Evolutionary conservation across 2,113 vertebrate genomes (phyloP).

Genomic region (Oncorhynchus nerka): DNA sequence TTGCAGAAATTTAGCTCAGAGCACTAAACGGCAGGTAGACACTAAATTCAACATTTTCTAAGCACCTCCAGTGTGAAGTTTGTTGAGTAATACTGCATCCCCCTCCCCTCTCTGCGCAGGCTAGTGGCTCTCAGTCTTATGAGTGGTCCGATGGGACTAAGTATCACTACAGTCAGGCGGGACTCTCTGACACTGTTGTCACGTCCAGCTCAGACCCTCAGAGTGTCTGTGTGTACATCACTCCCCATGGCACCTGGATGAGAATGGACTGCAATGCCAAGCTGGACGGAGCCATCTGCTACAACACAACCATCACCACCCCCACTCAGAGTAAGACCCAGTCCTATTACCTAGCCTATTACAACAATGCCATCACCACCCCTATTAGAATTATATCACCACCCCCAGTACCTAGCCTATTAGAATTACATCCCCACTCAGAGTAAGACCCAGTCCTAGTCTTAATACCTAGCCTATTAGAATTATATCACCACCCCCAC

Average conservation of each 20-base stretch:
- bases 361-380: no score
- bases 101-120: conserved; percentile 63
- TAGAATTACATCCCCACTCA: no score
- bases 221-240: conserved; percentile 79
- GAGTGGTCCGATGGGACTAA: conserved; percentile 93
- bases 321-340: conserved; percentile 57
- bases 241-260: conserved; percentile 80
- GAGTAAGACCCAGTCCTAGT: no score
- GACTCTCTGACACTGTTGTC: conserved; percentile 49
- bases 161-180: conserved; percentile 68
- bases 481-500: no score
- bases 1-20: no score
- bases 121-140: conserved; percentile 62
- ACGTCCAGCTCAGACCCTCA: conserved; percentile 37
- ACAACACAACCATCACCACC: conserved; percentile 61
- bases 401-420: no score
- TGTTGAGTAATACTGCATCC: neutral
- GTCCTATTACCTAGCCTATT: no score
- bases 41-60: neutral
- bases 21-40: no score
- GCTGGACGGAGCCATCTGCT: conserved; percentile 89
- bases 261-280: conserved; percentile 69
- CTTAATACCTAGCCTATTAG: no score
- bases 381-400: no score
- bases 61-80: neutral